phyloP scores from a whole-genome alignment of 2,797 vertebrate species.

The Lepus townsendii region DNA sequence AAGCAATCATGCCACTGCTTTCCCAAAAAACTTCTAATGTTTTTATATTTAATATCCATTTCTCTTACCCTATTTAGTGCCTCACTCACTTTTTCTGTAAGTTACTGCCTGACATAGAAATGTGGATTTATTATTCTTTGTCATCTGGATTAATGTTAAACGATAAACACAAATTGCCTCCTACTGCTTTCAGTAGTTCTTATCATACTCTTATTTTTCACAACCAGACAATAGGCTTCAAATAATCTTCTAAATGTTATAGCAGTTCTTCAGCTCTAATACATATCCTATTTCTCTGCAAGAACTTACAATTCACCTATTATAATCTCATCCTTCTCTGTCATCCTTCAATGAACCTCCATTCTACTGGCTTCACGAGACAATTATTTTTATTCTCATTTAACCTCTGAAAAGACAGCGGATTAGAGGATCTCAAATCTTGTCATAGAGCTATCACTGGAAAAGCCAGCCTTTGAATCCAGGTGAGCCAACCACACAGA shows the following conservation, averaged over 20 bases:
- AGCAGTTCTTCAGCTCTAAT: conserved; percentile 13
- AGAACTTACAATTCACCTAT: conserved; percentile 64
- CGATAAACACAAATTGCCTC: conserved; percentile 49
- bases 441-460: neutral
- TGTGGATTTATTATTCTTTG: conserved; percentile 57
- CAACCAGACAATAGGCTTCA: conserved; percentile 54
- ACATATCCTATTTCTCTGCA: conserved; percentile 57
- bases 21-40: neutral
- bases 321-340: conserved; percentile 71
- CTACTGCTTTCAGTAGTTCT: conserved; percentile 28
- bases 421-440: conserved; percentile 11
- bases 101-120: conserved; percentile 30
- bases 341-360: conserved; percentile 52
- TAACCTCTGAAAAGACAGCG: conserved; percentile 45
- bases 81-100: neutral
- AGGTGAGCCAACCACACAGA: neutral
- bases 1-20: neutral
- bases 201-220: conserved; percentile 73
- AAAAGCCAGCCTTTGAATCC: neutral
- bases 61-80: neutral
- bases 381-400: conserved; percentile 73
- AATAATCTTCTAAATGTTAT: conserved; percentile 65
- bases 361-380: conserved; percentile 32
- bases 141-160: conserved; percentile 65
- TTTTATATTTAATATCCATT: conserved; percentile 26